These are phyloP conservation scores for Halyomorpha halys DNA, from an alignment of 1,140 invertebrate species.

Conservation along the genomic window DNA sequence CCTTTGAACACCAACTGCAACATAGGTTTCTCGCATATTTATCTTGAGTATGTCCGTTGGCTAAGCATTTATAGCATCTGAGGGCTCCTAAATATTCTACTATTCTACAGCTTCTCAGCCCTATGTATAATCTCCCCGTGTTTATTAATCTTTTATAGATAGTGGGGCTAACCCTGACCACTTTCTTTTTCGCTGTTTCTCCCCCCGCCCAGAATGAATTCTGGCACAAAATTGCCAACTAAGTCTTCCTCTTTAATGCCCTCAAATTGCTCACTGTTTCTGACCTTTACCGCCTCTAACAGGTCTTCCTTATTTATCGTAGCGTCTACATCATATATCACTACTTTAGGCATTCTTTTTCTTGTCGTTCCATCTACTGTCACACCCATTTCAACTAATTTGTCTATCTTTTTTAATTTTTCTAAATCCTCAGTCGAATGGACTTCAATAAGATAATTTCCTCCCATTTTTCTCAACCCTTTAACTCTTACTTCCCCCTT, in stretches of 20 bases:
- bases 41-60: neutral
- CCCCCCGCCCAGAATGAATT: no score
- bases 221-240: neutral
- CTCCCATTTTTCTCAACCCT: neutral
- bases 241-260: neutral
- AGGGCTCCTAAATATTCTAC: neutral
- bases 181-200: neutral
- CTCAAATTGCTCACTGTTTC: neutral
- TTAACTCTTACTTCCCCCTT: neutral
- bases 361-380: neutral
- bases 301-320: neutral
- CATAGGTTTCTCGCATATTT: no score
- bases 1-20: no score
- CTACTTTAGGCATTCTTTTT: neutral
- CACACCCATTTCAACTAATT: neutral
- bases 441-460: neutral
- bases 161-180: neutral
- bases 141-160: neutral
- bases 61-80: neutral
- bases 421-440: neutral
- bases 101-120: neutral
- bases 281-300: neutral
- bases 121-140: neutral
- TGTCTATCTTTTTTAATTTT: neutral
- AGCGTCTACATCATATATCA: neutral